Evolutionary conservation across 92 coral and sea anemone genomes (phyloP).

Genomic region (Porites divaricata): DNA sequence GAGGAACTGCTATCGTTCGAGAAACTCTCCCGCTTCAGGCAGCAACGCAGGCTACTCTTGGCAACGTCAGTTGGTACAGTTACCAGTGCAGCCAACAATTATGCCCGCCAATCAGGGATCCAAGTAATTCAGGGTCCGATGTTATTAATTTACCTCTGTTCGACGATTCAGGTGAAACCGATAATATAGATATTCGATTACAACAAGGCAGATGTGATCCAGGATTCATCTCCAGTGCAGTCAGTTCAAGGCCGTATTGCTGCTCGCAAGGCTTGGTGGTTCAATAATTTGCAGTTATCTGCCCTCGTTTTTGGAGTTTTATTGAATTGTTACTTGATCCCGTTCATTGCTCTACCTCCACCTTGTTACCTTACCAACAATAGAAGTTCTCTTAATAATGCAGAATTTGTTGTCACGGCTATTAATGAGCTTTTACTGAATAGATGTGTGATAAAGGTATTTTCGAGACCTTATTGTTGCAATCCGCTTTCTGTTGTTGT

Average conservation of each 20-base stretch:
- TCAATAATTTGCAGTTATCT: constrained; percentile 47
- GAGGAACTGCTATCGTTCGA: too few species aligned
- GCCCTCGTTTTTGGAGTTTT: constrained; percentile 45
- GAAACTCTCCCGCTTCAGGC: background rate
- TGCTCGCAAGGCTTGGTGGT: constrained; percentile 50
- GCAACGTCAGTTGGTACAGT: background rate
- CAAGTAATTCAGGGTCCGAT: background rate
- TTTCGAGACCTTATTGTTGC: constrained; percentile 53
- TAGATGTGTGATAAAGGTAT: constrained; percentile 50
- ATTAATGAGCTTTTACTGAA: too few species aligned
- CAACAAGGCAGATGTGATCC: background rate
- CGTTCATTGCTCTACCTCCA: constrained; percentile 53
- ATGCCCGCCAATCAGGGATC: background rate
- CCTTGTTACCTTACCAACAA: constrained; percentile 54
- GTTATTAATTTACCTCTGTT: background rate
- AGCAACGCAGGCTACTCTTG: background rate
- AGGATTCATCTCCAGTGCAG: background rate
- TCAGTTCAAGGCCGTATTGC: constrained; percentile 58
- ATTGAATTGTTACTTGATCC: constrained; percentile 44
- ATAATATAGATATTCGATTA: background rate
- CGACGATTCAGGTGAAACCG: constrained; percentile 6
- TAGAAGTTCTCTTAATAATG: background rate
- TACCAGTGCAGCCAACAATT: background rate
- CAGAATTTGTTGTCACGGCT: constrained; percentile 47
- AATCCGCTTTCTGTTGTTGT: constrained; percentile 60